A percentile compares a stretch with the other conserved stretches of the same genome.
Evolutionary conservation across 2,113 vertebrate species (phyloP).

Genomic region (Rhodinocichla rosea): DNA sequence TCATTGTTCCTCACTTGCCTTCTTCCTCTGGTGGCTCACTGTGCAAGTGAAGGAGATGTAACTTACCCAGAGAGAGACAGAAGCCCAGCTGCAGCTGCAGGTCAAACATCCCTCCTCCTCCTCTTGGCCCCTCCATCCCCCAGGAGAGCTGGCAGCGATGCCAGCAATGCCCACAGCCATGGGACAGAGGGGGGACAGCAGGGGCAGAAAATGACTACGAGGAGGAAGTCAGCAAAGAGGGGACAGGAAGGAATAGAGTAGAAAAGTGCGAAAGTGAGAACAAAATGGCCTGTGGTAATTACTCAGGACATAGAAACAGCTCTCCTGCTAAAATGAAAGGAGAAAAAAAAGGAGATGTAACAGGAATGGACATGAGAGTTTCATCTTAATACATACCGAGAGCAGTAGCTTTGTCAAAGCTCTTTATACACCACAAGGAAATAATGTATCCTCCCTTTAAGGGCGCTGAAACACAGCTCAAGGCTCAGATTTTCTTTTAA

Average conservation of each 20-base stretch:
- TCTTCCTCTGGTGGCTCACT: neutral
- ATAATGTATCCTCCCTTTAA: neutral
- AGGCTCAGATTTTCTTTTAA: neutral
- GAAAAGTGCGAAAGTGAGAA: neutral
- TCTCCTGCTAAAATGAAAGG: neutral
- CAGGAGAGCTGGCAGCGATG: neutral
- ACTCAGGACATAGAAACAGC: neutral
- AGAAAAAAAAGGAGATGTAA: neutral
- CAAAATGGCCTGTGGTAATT: neutral
- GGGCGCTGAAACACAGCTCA: neutral
- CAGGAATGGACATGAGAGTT: neutral
- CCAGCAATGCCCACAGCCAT: rapidly evolving
- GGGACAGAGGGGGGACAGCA: neutral
- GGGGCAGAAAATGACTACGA: neutral
- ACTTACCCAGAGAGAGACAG: neutral
- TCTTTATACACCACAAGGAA: neutral
- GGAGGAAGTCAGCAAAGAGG: neutral
- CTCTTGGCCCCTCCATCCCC: neutral
- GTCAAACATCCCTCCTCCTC: neutral
- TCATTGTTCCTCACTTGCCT: neutral
- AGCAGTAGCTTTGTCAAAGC: neutral
- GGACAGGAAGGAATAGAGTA: neutral
- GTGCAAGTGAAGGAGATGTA: neutral
- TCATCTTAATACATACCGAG: neutral
- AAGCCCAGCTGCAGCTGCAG: neutral